Evolutionary conservation across 1,140 invertebrate species (phyloP).

Genomic region (Phymastichus coffea): DNA sequence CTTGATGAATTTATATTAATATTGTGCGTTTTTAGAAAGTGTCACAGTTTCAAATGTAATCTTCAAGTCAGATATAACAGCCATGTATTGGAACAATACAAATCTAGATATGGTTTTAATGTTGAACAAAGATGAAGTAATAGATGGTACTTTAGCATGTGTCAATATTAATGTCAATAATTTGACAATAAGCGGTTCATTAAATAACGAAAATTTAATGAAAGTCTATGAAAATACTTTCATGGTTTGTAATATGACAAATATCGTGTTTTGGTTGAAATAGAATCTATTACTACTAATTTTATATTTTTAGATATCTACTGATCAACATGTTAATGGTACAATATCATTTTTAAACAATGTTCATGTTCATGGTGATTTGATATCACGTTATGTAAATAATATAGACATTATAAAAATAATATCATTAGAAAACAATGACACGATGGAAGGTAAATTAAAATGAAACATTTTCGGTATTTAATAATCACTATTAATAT

Average conservation of each 20-base stretch:
- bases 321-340: constrained; percentile 39
- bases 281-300: neutral
- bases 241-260: constrained; percentile 35
- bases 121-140: constrained; percentile 31
- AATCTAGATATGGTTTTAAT: constrained; percentile 32
- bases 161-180: constrained; percentile 27
- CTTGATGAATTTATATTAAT: no score
- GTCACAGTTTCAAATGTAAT: constrained; percentile 31
- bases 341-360: constrained; percentile 35
- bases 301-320: constrained; percentile 31
- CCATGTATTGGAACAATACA: constrained; percentile 35
- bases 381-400: constrained; percentile 38
- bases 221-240: constrained; percentile 40
- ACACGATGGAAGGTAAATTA: constrained; percentile 31
- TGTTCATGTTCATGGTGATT: constrained; percentile 29
- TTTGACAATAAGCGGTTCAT: constrained; percentile 28
- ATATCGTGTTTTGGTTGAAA: constrained; percentile 3
- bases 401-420: constrained; percentile 31
- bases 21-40: constrained; percentile 22
- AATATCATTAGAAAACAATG: constrained; percentile 27
- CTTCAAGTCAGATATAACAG: constrained; percentile 32
- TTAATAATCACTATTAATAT: neutral
- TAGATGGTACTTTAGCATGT: constrained; percentile 24
- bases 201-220: constrained; percentile 33
- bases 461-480: neutral